Base-by-base conservation (phyloP, 2,888 invertebrate genomes). In the Papilio elwesi region DNA sequence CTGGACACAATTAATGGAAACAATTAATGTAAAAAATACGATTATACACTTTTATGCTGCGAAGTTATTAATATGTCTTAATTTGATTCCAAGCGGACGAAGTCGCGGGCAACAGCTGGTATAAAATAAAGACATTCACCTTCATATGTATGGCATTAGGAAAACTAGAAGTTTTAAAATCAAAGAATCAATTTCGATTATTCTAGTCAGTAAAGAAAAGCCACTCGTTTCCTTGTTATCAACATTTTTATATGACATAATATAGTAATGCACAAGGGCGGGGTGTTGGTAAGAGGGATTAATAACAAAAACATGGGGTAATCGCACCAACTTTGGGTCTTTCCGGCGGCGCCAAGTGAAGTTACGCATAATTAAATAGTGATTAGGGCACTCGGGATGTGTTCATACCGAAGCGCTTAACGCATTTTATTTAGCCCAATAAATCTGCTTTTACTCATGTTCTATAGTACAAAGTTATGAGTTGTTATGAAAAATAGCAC, bases 281-380 rank as follows among this genome's bases (percentile, higher is more conserved):
- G 68, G 63, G 52, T 63, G 63, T 64, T 47, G 36, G 12, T 70
- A 72, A 76, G 73, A 73, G 76, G 74, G 74, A 75, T 71, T 81
- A 77, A 78, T 81, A 87, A 87, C 87, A 87, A 87, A 87, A 89
- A 87, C 87, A 85, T 78, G 80, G 81, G 83, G 86, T 87, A 85
- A 87, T 87, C 84, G 83, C 79, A 65, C 66, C 80, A 83, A 84
- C 80, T 85, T 83, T 38, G 72, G 83, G 84, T 80, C 84, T 85
- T 83, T 84, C 78, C 77, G 80, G 76, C 79, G 26, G 81, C 81
- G 80, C 80, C 65, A 68, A 68, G 68, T 68, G 75, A 77, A 87
- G 88, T 89, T 89, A 79, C 85, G 86, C 83, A 89, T 91, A 91
- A 91, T 91, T 91, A 91, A 91, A 90, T 89, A 89, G 89, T 88